phyloP scores from a whole-genome alignment of 2,797 vertebrate species.

The Nyctalus aviator region DNA sequence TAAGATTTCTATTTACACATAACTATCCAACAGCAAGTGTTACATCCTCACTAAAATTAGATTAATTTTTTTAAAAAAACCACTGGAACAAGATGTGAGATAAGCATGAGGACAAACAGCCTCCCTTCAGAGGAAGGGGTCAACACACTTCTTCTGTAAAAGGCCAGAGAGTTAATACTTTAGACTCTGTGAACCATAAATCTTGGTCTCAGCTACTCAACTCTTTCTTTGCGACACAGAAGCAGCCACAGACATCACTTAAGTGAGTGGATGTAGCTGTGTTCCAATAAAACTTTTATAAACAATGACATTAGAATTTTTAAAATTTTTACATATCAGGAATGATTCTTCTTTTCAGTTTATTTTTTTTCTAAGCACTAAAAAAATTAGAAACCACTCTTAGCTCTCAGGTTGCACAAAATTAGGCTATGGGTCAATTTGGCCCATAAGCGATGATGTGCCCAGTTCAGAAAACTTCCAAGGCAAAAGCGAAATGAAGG shows the following conservation, averaged over 20 bases:
- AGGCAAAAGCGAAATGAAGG: neutral
- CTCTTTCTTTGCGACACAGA: neutral
- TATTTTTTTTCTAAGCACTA: neutral
- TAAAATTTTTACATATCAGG: neutral
- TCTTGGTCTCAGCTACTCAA: neutral
- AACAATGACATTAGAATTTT: neutral
- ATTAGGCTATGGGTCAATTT: neutral
- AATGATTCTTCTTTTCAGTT: neutral
- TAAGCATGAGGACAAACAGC: neutral
- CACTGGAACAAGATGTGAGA: neutral
- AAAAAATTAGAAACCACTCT: neutral
- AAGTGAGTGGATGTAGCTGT: neutral
- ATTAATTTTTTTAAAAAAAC: slow-evolving; percentile 32
- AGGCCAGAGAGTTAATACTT: neutral
- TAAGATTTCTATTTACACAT: neutral
- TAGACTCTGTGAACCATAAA: neutral
- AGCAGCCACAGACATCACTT: neutral
- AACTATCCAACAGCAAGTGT: neutral
- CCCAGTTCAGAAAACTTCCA: neutral
- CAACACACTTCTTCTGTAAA: neutral
- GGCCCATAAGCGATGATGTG: neutral
- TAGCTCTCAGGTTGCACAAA: neutral
- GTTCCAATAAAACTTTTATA: slow-evolving; percentile 31
- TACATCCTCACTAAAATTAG: neutral
- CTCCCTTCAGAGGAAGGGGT: neutral